phyloP scores from a whole-genome alignment of 1,140 invertebrate genomes.

The Ceratitis capitata region DNA sequence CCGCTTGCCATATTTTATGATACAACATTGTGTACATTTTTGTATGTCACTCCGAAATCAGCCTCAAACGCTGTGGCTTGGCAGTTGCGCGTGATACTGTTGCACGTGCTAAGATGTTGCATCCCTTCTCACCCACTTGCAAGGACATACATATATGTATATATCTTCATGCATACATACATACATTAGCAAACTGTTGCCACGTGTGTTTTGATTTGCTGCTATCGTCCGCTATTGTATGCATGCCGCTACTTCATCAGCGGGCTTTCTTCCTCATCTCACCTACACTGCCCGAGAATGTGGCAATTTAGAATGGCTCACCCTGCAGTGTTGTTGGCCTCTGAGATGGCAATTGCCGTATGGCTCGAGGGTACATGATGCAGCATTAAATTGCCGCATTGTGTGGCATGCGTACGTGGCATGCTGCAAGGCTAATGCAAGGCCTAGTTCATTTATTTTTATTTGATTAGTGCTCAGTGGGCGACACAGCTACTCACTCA shows the following conservation, averaged over 20 bases:
- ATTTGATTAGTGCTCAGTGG: constrained; percentile 60
- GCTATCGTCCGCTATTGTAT: constrained; percentile 50
- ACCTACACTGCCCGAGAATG: background rate
- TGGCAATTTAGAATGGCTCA: background rate
- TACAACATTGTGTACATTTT: background rate
- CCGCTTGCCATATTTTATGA: background rate
- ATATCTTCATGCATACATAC: background rate
- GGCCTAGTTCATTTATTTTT: constrained; percentile 50
- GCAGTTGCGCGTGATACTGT: constrained; percentile 43
- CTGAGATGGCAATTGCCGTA: constrained; percentile 35
- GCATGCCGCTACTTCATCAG: background rate
- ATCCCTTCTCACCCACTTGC: constrained; percentile 3
- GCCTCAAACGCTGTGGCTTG: background rate
- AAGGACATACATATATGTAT: background rate
- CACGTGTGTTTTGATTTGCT: constrained; percentile 66
- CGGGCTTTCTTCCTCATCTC: background rate
- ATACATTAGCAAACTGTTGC: constrained; percentile 2
- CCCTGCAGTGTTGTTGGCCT: background rate
- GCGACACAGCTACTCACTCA: constrained; percentile 42
- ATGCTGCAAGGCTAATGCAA: constrained; percentile 44
- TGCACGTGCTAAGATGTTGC: constrained; percentile 55
- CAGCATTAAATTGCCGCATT: constrained; percentile 66
- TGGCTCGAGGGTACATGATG: constrained; percentile 61
- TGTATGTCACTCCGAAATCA: constrained; percentile 37
- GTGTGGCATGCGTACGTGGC: constrained; percentile 50